Percentiles rank a stretch among this genome's conserved stretches.
Conservation (phyloP, 2,113 vertebrate genomes). For the Psittacula cyanocephala region DNA sequence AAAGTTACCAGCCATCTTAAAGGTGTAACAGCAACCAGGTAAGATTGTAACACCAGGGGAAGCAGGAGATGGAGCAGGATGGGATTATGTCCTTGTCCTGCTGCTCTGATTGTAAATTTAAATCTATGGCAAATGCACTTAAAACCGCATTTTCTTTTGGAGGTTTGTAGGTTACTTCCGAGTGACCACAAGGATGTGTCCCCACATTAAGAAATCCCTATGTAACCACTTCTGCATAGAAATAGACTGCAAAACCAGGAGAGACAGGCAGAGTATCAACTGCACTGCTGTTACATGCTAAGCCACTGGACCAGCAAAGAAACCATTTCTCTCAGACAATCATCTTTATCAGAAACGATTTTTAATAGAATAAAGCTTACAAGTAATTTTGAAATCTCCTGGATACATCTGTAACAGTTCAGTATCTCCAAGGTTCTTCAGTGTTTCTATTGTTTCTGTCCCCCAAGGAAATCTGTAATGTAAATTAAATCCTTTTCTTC, state of each 20-base stretch:
- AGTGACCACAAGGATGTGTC: background rate
- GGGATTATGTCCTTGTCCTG: background rate
- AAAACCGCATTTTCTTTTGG: background rate
- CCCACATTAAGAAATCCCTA: background rate
- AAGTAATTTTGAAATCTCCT: constrained; percentile 73
- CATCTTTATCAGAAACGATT: background rate
- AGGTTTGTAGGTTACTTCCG: background rate
- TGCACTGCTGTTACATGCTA: background rate
- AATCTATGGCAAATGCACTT: background rate
- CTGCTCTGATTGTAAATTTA: background rate
- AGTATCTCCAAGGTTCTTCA: constrained; percentile 81
- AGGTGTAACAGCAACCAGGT: background rate
- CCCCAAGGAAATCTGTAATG: constrained; percentile 92
- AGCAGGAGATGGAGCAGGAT: background rate
- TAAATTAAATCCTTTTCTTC: constrained; percentile 80
- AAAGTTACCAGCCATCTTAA: background rate
- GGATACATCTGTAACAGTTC: constrained; percentile 81
- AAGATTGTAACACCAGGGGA: background rate
- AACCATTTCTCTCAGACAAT: background rate
- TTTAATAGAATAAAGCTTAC: constrained; percentile 68
- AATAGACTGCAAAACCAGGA: background rate
- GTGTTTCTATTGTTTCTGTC: constrained; percentile 84
- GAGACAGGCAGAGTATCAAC: background rate
- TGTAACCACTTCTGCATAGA: rapidly evolving
- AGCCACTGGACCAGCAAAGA: background rate